Conservation (phyloP, 2,797 vertebrate genomes). For the Protosalanx chinensis region DNA sequence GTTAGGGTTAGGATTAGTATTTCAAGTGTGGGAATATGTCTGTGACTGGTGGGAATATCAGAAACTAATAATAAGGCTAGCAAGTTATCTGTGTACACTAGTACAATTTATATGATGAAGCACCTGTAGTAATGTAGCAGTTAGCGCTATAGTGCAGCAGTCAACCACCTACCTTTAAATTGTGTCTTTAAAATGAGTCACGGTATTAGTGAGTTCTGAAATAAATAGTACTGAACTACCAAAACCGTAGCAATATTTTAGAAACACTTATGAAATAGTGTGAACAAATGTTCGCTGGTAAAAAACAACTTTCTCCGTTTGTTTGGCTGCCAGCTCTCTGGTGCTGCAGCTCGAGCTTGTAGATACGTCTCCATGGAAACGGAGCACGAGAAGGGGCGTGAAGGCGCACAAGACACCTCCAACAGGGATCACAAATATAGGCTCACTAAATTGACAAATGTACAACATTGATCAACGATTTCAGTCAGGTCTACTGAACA, state of each 20-base stretch:
- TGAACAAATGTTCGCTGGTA: not conserved
- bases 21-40: too few species aligned
- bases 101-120: too few species aligned
- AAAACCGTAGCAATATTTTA: not conserved
- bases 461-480: too few species aligned
- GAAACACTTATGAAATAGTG: not conserved
- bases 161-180: constrained; percentile 3
- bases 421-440: too few species aligned
- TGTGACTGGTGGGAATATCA: too few species aligned
- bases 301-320: constrained; percentile 1
- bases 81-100: too few species aligned
- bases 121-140: not conserved
- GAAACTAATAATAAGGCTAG: too few species aligned
- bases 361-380: constrained; percentile 54
- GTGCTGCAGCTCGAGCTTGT: constrained; percentile 14
- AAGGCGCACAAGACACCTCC: not conserved
- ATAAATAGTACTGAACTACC: not conserved
- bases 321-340: not conserved
- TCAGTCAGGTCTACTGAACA: too few species aligned
- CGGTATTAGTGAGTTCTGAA: not conserved
- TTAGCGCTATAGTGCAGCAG: not conserved
- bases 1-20: too few species aligned
- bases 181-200: not conserved
- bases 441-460: too few species aligned
- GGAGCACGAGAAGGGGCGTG: constrained; percentile 2